Percentiles rank a stretch among this genome's conserved stretches.
These are phyloP conservation scores for Epizoanthus scotinus DNA, from an alignment of 92 coral and sea anemone genomes.

Conservation along the genomic window DNA sequence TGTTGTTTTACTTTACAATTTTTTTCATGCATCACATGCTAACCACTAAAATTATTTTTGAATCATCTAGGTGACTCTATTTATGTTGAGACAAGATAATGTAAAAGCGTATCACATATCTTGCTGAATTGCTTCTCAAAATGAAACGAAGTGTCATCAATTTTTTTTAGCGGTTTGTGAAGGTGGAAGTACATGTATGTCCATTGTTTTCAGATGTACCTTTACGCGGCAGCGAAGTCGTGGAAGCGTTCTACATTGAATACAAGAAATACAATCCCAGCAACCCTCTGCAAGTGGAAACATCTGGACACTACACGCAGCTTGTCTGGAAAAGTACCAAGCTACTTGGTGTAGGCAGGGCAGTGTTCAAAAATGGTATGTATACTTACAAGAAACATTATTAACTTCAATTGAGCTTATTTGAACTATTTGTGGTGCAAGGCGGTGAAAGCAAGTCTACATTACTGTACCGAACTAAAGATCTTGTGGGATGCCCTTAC, in stretches of 20 bases:
- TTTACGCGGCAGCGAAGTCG: slow-evolving; percentile 23
- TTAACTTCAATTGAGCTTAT: background rate
- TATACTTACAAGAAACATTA: background rate
- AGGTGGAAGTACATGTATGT: background rate
- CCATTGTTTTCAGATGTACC: slow-evolving; percentile 13
- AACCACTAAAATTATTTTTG: too few relatives aligned
- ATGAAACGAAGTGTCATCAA: too few relatives aligned
- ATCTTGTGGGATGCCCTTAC: too few relatives aligned
- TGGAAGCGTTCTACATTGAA: slow-evolving; percentile 34
- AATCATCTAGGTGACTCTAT: too few relatives aligned
- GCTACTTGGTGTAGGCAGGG: slow-evolving; percentile 31
- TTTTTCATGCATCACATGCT: too few relatives aligned
- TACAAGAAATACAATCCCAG: slow-evolving; percentile 16
- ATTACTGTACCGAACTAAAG: too few relatives aligned
- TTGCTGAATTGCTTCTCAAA: too few relatives aligned
- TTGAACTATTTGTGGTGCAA: background rate
- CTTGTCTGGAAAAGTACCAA: slow-evolving; percentile 32
- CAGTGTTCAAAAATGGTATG: background rate
- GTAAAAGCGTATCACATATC: too few relatives aligned
- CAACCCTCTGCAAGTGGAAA: slow-evolving; percentile 11
- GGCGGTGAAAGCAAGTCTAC: too few relatives aligned
- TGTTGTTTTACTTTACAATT: too few relatives aligned
- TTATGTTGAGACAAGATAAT: too few relatives aligned
- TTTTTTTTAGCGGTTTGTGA: background rate
- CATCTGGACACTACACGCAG: slow-evolving; percentile 23